Evolutionary conservation across 2,113 vertebrate species (phyloP).

Genomic region (Lycocorax pyrrhopterus): DNA sequence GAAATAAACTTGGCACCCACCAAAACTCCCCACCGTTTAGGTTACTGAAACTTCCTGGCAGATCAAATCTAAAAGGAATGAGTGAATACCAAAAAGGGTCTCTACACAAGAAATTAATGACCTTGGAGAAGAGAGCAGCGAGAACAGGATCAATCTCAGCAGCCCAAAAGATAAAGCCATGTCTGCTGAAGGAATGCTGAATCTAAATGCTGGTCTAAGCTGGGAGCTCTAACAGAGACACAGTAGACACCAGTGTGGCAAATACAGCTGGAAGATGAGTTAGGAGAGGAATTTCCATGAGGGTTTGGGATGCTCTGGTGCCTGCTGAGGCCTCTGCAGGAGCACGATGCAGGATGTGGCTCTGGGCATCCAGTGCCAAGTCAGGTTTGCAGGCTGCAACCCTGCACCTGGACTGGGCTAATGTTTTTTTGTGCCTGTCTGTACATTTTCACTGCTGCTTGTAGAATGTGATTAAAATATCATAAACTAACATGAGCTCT

Average conservation of each 20-base stretch:
- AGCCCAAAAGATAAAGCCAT: accelerated
- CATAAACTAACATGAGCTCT: accelerated
- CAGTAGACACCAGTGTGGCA: accelerated
- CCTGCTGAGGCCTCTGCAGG: too few relatives aligned
- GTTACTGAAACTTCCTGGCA: background rate
- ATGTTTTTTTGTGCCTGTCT: background rate
- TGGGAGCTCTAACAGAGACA: background rate
- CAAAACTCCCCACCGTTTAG: background rate
- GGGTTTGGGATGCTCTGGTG: background rate
- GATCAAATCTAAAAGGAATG: background rate
- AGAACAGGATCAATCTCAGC: background rate
- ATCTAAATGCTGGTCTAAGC: background rate
- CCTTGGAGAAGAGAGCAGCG: background rate
- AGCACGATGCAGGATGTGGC: accelerated
- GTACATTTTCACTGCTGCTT: background rate
- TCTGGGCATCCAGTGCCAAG: background rate
- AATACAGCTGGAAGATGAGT: background rate
- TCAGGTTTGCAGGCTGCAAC: background rate
- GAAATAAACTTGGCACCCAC: background rate
- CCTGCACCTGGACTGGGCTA: background rate
- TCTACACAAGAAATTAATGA: accelerated
- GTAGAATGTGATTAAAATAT: background rate
- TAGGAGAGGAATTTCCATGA: background rate
- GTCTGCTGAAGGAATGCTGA: accelerated
- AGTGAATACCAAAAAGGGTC: background rate